Percentiles rank a stretch among this genome's conserved stretches.
Evolutionary conservation across 2,113 vertebrate species (phyloP).

Genomic region (Cryptoleucopteryx plumbea): DNA sequence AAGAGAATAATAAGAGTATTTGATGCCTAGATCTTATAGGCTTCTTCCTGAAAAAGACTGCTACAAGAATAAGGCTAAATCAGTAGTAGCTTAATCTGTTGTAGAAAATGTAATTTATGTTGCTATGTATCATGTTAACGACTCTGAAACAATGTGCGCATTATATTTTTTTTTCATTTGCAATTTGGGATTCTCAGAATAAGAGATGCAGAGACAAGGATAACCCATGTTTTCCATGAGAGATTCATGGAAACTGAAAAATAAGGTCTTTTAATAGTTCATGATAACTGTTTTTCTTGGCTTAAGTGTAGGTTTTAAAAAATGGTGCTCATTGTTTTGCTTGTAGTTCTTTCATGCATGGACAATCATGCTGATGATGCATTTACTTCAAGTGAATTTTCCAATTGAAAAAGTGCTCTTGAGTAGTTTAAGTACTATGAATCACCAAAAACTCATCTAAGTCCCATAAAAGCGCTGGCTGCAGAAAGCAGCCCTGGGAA

Average conservation of each 20-base stretch:
- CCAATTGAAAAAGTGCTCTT: slow-evolving; percentile 79
- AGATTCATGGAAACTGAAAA: slow-evolving; percentile 71
- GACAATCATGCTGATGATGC: slow-evolving; percentile 79
- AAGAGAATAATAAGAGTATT: neutral
- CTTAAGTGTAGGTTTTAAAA: slow-evolving; percentile 80
- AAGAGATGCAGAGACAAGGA: slow-evolving; percentile 52
- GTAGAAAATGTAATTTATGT: slow-evolving; percentile 49
- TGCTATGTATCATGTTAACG: slow-evolving; percentile 50
- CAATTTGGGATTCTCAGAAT: slow-evolving; percentile 58
- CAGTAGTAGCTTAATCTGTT: slow-evolving; percentile 34
- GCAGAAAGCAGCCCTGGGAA: slow-evolving; percentile 66
- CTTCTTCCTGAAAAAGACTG: slow-evolving; percentile 7
- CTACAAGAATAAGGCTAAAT: slow-evolving; percentile 14
- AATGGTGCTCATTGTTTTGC: slow-evolving; percentile 81
- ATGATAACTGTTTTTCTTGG: slow-evolving; percentile 82
- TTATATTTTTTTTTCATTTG: slow-evolving; percentile 53
- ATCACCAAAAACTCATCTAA: slow-evolving; percentile 79
- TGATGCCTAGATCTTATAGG: neutral
- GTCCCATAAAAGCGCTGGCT: slow-evolving; percentile 70
- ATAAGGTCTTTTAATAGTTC: slow-evolving; percentile 76
- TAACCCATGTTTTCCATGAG: slow-evolving; percentile 63
- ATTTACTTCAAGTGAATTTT: slow-evolving; percentile 80
- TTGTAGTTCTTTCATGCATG: slow-evolving; percentile 83
- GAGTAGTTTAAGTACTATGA: slow-evolving; percentile 78
- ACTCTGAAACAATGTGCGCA: slow-evolving; percentile 40